These are phyloP conservation scores for Cremastinae sp. DNA, from an alignment of 2,888 invertebrate species.

Conservation along the genomic window DNA sequence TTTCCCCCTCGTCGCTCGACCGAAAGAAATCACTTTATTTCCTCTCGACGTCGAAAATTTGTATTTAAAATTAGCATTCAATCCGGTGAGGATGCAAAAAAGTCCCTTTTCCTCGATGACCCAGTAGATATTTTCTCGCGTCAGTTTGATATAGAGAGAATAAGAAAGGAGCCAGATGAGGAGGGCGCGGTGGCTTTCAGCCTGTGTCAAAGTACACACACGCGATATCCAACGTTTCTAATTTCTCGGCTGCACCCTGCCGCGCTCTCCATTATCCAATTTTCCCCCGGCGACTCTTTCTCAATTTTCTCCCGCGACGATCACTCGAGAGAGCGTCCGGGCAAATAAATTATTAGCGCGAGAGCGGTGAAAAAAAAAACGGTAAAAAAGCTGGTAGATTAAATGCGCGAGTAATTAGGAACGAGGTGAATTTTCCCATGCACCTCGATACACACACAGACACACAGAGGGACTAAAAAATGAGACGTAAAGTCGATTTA, in stretches of 20 bases:
- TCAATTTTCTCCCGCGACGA: not conserved
- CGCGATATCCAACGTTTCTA: constrained; percentile 42
- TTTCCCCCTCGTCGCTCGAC: too few species aligned
- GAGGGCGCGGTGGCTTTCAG: constrained; percentile 20
- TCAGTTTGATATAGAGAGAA: constrained; percentile 36
- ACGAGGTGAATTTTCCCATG: not conserved
- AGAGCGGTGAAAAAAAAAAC: not conserved
- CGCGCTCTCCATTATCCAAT: constrained; percentile 9
- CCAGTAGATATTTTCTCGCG: constrained; percentile 15
- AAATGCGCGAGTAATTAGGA: too few species aligned
- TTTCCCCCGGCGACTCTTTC: constrained; percentile 11
- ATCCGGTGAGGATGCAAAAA: not conserved
- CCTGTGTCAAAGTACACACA: constrained; percentile 28
- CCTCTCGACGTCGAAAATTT: too few species aligned
- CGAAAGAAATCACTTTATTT: too few species aligned
- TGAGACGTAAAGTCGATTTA: not conserved
- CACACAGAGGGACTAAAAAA: not conserved
- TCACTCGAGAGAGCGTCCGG: constrained; percentile 16
- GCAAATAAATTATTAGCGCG: not conserved
- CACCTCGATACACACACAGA: not conserved
- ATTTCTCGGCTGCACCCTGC: constrained; percentile 24
- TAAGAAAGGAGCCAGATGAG: constrained; percentile 24
- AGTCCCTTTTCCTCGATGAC: not conserved
- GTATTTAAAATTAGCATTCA: too few species aligned
- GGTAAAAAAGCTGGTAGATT: not conserved